Conservation (phyloP, 2,797 vertebrate species). For the Phataginus tetradactyla region DNA sequence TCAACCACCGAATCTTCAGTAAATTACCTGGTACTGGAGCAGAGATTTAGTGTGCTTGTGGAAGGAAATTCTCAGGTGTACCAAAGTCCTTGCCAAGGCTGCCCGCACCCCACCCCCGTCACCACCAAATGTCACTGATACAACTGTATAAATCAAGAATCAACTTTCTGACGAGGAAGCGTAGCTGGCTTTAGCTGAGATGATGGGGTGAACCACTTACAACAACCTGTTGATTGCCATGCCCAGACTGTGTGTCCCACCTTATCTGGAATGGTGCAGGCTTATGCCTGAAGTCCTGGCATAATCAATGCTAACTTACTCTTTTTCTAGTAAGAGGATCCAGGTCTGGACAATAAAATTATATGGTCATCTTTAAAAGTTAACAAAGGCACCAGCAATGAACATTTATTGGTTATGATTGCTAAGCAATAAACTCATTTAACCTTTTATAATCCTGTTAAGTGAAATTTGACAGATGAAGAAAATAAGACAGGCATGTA, state of each 20-base stretch:
- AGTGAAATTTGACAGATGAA: not conserved
- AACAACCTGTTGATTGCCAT: fast-evolving
- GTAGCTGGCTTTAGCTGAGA: not conserved
- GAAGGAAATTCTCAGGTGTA: not conserved
- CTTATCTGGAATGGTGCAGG: too few species aligned
- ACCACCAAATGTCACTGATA: too few species aligned
- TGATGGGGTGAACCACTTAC: too few species aligned
- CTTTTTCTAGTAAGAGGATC: not conserved
- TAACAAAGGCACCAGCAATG: not conserved
- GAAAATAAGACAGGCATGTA: not conserved
- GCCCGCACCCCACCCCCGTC: too few species aligned
- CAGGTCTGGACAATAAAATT: not conserved
- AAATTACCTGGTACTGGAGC: fast-evolving
- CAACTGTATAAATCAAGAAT: not conserved
- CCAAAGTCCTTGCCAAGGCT: not conserved
- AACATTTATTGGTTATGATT: not conserved
- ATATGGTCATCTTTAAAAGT: not conserved
- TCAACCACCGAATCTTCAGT: not conserved
- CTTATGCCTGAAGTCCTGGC: not conserved
- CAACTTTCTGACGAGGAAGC: not conserved
- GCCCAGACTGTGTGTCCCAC: fast-evolving
- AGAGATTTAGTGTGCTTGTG: too few species aligned
- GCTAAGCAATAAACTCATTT: not conserved
- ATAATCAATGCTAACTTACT: not conserved
- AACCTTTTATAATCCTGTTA: not conserved